Conservation (phyloP, 2,113 vertebrate genomes). For the Trematocara stigmaticum region DNA sequence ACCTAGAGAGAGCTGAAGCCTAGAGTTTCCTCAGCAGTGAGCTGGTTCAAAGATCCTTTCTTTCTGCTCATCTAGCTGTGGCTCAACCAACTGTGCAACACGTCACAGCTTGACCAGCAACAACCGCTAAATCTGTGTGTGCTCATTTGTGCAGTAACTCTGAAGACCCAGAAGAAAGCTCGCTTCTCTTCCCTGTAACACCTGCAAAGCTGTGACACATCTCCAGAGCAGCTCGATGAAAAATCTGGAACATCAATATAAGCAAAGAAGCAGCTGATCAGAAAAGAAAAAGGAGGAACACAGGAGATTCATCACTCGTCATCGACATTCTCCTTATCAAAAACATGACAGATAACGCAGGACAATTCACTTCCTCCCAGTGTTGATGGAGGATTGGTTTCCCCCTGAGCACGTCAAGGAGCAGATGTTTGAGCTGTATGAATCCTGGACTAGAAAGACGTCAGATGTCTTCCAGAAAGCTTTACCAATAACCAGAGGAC, state of each 20-base stretch:
- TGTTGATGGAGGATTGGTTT: neutral
- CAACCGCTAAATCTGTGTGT: neutral
- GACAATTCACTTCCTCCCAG: neutral
- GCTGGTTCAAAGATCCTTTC: neutral
- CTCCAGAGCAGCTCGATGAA: neutral
- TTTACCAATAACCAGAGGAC: neutral
- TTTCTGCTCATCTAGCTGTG: neutral
- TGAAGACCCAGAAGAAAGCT: neutral
- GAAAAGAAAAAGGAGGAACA: neutral
- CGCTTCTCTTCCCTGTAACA: neutral
- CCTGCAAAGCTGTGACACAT: neutral
- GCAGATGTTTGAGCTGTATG: neutral
- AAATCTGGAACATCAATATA: neutral
- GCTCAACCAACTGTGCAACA: neutral
- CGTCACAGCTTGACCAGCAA: neutral
- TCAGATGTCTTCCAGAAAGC: neutral
- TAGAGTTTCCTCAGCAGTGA: neutral
- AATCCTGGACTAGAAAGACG: neutral
- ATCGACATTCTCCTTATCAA: neutral
- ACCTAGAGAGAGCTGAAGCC: neutral
- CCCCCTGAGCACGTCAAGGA: neutral
- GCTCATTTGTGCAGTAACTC: neutral
- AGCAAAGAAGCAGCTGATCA: neutral
- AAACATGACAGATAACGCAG: neutral
- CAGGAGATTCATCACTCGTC: neutral